phyloP scores from a whole-genome alignment of 1,140 invertebrate genomes.

The Samia ricini region DNA sequence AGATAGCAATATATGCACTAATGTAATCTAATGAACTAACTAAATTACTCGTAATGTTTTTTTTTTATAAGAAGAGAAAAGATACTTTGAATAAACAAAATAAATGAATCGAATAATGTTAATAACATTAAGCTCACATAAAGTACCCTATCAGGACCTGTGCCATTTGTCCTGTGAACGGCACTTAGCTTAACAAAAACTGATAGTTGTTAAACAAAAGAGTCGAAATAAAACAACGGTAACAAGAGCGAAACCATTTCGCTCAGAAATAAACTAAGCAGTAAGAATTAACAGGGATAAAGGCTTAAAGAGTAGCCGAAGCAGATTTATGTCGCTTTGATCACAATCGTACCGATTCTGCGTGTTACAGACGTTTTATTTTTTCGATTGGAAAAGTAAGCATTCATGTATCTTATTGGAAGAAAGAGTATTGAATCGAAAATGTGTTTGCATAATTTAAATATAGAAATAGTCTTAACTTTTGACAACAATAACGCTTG shows the following conservation, averaged over 20 bases:
- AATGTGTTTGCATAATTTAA: too few relatives aligned
- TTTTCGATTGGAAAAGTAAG: conserved; percentile 40
- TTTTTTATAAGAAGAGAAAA: background rate
- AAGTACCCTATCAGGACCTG: conserved; percentile 61
- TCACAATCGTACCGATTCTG: conserved; percentile 70
- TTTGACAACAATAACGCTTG: too few relatives aligned
- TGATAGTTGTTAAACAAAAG: conserved; percentile 76
- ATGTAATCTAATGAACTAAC: too few relatives aligned
- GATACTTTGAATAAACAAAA: background rate
- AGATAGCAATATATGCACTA: too few relatives aligned
- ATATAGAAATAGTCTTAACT: too few relatives aligned
- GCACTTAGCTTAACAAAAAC: conserved; percentile 77
- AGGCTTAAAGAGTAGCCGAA: conserved; percentile 74
- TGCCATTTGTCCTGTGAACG: conserved; percentile 69
- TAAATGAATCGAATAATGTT: conserved; percentile 30
- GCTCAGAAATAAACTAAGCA: conserved; percentile 74
- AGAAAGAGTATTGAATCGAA: background rate
- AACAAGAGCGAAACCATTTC: conserved; percentile 69
- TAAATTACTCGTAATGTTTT: too few relatives aligned
- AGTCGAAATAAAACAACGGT: conserved; percentile 58
- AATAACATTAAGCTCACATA: conserved; percentile 52
- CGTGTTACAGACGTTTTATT: conserved; percentile 60
- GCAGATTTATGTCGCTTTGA: conserved; percentile 73
- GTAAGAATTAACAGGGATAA: conserved; percentile 76
- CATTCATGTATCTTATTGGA: conserved; percentile 31